Base-by-base conservation (phyloP, 2,113 vertebrate genomes). In the Esox niger region DNA sequence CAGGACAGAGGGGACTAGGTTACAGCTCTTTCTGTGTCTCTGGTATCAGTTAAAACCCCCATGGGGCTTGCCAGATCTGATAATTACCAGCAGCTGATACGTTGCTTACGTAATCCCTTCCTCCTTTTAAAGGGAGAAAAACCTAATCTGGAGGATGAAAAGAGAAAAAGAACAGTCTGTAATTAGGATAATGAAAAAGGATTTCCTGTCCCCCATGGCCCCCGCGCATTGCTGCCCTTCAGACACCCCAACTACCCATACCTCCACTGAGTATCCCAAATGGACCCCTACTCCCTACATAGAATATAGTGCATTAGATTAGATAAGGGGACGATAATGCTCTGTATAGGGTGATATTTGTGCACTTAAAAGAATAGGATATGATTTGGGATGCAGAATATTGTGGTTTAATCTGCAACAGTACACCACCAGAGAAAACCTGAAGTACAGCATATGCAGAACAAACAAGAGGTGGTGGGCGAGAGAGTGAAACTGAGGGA, bases 11-110 rank as follows among this genome's bases (percentile, higher is more conserved):
- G 52, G 43, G 55, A 65, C 59, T 27, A 30, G 49, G 13, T 38
- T 29, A 25, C 71, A 64, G 71, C 23, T 13, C 35, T 38, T 9
- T 29, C 27, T 58, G 46, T 57, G 75, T 52, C 70, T 49, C 49
- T 71, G 63, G 64, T 59, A 61, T 65, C 23, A 31, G 59, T 77
- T 69, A 54, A 26, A 65, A 80, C 70, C 67, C 8, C 27, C 23
- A 67, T 25, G 33, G 20, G 13, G 15, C 5, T 61, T 67, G 73
- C 80, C 78, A 82, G 63, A 77, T 82, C 80, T 79, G 84, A 87
- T 85, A 78, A 68, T 38, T 25, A 72, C 31, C 38, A 64, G n/a
- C 20, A 77, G 52, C 64, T 62, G 70, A 58, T 33, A 55, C 66
- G 23, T 27, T 64, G 49, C 67, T 62, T 77, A 67, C 70, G 66